Conservation (phyloP, 2,113 vertebrate species). For the Planiliza haematocheilus region DNA sequence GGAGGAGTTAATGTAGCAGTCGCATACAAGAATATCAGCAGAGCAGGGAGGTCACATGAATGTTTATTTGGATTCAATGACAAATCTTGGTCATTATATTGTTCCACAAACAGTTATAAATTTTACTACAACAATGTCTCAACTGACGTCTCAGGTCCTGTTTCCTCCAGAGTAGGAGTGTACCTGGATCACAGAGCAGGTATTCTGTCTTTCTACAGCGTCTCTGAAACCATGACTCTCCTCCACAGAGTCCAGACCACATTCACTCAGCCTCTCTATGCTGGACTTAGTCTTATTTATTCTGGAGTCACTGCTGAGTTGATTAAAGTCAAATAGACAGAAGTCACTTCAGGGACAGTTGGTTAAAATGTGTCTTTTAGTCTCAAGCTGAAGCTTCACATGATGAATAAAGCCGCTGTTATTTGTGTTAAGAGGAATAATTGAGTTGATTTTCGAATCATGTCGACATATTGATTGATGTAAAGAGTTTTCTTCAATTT, state of each 20-base stretch:
- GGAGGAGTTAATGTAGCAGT: neutral
- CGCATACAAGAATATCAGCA: conserved; percentile 11
- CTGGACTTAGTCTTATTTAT: neutral
- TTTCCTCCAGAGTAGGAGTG: too few species aligned
- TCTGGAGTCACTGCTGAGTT: neutral
- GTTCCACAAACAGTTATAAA: neutral
- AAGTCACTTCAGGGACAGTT: neutral
- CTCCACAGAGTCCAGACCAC: neutral
- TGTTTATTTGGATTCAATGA: neutral
- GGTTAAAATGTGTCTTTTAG: conserved; percentile 4
- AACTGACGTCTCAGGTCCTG: neutral
- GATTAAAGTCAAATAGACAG: neutral
- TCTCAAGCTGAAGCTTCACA: neutral
- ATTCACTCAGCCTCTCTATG: neutral
- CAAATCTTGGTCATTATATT: neutral
- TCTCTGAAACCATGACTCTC: neutral
- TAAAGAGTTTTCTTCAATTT: too few species aligned
- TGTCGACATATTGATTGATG: too few species aligned
- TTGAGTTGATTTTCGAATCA: too few species aligned
- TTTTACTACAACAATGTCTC: neutral
- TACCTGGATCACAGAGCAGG: too few species aligned
- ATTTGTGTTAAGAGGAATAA: too few species aligned
- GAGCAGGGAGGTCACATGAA: neutral
- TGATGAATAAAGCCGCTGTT: too few species aligned
- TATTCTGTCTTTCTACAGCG: too few species aligned